Evolutionary conservation across 2,797 vertebrate species (phyloP), one percentile per base, ranked within the genome.

Genomic region (Synanceia verrucosa): DNA sequence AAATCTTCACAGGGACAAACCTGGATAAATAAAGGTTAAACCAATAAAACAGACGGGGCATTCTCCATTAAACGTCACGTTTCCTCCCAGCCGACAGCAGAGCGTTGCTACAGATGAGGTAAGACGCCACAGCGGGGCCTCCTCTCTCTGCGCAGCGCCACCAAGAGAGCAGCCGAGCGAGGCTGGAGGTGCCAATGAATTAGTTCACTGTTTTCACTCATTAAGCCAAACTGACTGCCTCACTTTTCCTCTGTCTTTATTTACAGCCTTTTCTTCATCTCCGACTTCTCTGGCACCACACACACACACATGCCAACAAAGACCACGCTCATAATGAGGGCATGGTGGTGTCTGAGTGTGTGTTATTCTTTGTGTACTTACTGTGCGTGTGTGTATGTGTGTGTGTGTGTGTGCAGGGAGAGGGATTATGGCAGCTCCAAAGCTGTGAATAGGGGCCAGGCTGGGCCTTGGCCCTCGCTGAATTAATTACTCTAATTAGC

Each of bases 401-500:
- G 75, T 81, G 80, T 82, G 89, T 88, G 82, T 77, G 77, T 71
- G 77, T 36, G 65, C 55, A 79, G 78, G 75, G 78, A 82, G 86
- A 72, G 81, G 90, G 92, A 94, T 94, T 94, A 93, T 91, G 90
- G 86, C 86, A 82, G 89, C 85, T 93, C 90, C 90, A 87, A 89
- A 88, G 86, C 90, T 83, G 87, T 92, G 93, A 94, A 94, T 92
- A 88, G 91, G 83, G 86, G 85, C 90, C 88, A 86, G 92, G 80
- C 87, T 85, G 87, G 90, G 90, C 86, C 86, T 74, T 62, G 79
- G 88, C 91, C 90, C 90, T 77, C 81, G 86, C 91, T 92, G 93
- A 94, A 94, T 94, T 94, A 94, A 95, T 94, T 93, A 94, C 93
- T 90, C 93, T 94, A 93, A 95, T 95, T 94, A 94, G 90, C 87